Evolutionary conservation across 2,113 vertebrate species (phyloP).

Genomic region (Myxocyprinus asiaticus): DNA sequence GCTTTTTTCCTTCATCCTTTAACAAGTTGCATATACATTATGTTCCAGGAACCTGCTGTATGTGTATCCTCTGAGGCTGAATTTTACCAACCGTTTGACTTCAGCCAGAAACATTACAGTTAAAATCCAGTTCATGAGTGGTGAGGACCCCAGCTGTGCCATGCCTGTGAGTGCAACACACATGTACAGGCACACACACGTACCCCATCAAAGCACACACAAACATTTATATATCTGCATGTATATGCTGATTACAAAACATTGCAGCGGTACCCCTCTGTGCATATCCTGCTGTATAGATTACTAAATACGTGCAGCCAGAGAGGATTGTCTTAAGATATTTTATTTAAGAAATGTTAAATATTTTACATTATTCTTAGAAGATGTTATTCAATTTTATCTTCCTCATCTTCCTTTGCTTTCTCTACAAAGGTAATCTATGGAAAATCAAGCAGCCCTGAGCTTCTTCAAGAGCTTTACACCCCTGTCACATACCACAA

Average conservation of each 20-base stretch:
- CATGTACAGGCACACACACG: background rate
- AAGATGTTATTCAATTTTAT: too few relatives aligned
- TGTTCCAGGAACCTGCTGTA: conserved; percentile 88
- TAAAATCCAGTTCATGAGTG: conserved; percentile 95
- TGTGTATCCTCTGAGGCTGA: conserved; percentile 92
- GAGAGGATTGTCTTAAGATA: too few relatives aligned
- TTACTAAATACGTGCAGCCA: too few relatives aligned
- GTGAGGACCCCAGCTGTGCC: conserved; percentile 80
- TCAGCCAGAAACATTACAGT: conserved; percentile 92
- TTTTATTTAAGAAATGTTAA: too few relatives aligned
- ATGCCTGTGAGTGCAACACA: conserved; percentile 78
- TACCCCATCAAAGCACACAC: too few relatives aligned
- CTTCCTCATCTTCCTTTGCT: too few relatives aligned
- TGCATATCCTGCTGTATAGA: too few relatives aligned
- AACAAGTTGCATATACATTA: conserved; percentile 34
- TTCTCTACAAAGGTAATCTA: conserved; percentile 84
- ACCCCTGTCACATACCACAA: conserved; percentile 94
- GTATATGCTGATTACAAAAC: too few relatives aligned
- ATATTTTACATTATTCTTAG: too few relatives aligned
- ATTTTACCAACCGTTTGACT: conserved; percentile 87
- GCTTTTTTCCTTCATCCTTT: background rate
- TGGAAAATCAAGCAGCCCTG: conserved; percentile 90
- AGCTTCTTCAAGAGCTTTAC: conserved; percentile 87
- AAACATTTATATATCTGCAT: too few relatives aligned
- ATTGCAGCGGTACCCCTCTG: too few relatives aligned